Percentiles rank a stretch among this genome's conserved stretches.
Evolutionary conservation across 2,113 vertebrate genomes (phyloP).

Genomic region (Danio rerio): GRCz12tu NC_133195.1:31488001-31488500

Average conservation of each 20-base stretch:
- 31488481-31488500: slow-evolving; percentile 46
- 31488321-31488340: slow-evolving; percentile 22
- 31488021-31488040: too few relatives aligned
- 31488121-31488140: neutral
- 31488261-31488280: slow-evolving; percentile 23
- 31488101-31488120: neutral
- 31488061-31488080: neutral
- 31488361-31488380: slow-evolving; percentile 35
- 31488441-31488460: slow-evolving; percentile 16
- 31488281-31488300: slow-evolving; percentile 48
- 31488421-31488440: slow-evolving; percentile 29
- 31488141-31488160: neutral
- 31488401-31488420: neutral
- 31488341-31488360: slow-evolving; percentile 2
- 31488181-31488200: neutral
- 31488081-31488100: neutral
- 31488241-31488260: slow-evolving; percentile 11
- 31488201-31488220: neutral
- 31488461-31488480: slow-evolving; percentile 25
- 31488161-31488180: neutral
- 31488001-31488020: too few relatives aligned
- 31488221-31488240: neutral
- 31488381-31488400: slow-evolving; percentile 28
- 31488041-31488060: too few relatives aligned
- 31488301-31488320: slow-evolving; percentile 6